phyloP scores from a whole-genome alignment of 1,140 invertebrate genomes.

The Temnothorax curvispinosus region DNA sequence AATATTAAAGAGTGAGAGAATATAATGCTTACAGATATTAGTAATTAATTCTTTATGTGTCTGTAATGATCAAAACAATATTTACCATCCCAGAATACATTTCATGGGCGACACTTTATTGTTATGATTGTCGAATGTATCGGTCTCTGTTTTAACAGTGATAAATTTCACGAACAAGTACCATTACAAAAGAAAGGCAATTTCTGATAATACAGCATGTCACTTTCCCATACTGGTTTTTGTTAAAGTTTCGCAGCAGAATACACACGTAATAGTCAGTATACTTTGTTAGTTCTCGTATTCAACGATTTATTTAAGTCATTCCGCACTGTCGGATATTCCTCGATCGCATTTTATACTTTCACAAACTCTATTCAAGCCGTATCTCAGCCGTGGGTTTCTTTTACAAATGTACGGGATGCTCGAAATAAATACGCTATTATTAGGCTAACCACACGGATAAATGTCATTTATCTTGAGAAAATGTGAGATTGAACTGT shows the following conservation, averaged over 20 bases:
- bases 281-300: not conserved
- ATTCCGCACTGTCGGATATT: not conserved
- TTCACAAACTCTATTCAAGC: slow-evolving; percentile 4
- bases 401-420: not conserved
- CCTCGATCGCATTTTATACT: not conserved
- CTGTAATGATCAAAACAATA: not conserved
- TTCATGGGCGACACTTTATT: not conserved
- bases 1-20: not conserved
- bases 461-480: not conserved
- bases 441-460: not conserved
- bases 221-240: not conserved
- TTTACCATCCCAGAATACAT: not conserved
- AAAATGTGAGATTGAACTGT: not conserved
- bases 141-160: not conserved
- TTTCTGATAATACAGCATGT: slow-evolving; percentile 13
- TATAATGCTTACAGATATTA: not conserved
- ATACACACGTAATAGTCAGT: not conserved
- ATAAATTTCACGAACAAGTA: not conserved
- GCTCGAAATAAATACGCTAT: not conserved
- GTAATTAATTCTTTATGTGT: not conserved
- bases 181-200: not conserved
- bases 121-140: not conserved
- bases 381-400: not conserved
- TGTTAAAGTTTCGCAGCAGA: slow-evolving; percentile 17
- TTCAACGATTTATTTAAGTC: slow-evolving; percentile 32